Evolutionary conservation across 2,113 vertebrate species (phyloP), one percentile per base, ranked within the genome.

Genomic region (Bucco capensis): DNA sequence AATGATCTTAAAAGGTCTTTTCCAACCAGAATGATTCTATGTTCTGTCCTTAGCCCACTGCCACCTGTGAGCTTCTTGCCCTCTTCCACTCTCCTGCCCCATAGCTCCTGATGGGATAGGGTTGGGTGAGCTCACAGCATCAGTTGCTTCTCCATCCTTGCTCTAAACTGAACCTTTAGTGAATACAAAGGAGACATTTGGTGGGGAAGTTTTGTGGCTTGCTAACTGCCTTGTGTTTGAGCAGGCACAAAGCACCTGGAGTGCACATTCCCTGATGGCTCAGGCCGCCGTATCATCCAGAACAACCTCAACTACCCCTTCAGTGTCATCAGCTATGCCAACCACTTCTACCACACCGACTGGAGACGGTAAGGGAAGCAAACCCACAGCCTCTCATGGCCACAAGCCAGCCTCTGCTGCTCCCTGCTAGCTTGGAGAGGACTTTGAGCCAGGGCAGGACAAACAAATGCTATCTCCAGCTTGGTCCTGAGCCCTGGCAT

Each of bases 271-370:
- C 97, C 98, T 0, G 97, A 99, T 0, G 99, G 99, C 33, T 97
- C 97, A 0, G 98, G 98, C n/a, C 97, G 99, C 6, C 97, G 86
- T 14, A 53, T 98, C 82, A 83, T 99, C 60, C 98, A 98, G 60
- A 96, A 96, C 80, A 98, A 97, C 94, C 98, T 99, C 91, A 99
- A 98, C 96, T 99, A 99, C 95, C 99, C 99, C 23, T 99, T 99
- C 97, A 98, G 98, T 95, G 96, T 99, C 83, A 89, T 98, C 33
- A 98, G 97, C 88, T 98, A 99, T 5, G 96, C 98, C 86, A 97
- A 98, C 69, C 98, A 99, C 97, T 99, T 99, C 98, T 99, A 99
- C 76, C 98, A 98, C 97, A 99, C 99, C 0, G 99, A 99, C 97
- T 99, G 99, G 99, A 98, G 99, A 93, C 98, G 99, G 99, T 99